Evolutionary conservation across 2,113 vertebrate species (phyloP).

Genomic region (Chionomys nivalis): DNA sequence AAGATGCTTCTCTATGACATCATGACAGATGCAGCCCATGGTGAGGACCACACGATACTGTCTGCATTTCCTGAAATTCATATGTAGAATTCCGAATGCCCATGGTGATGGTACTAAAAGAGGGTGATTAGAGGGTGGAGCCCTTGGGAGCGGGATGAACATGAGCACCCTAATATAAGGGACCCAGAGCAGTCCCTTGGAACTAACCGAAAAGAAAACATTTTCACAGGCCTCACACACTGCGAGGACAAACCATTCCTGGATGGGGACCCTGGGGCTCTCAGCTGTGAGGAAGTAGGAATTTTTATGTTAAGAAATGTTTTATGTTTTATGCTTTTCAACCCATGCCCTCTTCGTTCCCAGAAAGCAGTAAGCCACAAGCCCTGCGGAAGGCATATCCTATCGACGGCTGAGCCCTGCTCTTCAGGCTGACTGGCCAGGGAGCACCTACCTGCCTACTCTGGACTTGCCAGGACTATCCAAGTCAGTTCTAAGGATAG

Average conservation of each 20-base stretch:
- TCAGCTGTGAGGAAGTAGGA: neutral
- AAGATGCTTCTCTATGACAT: neutral
- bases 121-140: neutral
- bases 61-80: too few species aligned
- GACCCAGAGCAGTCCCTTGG: neutral
- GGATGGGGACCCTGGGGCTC: neutral
- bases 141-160: neutral
- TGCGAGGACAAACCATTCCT: neutral
- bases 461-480: rapidly evolving
- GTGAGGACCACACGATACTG: rapidly evolving
- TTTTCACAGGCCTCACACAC: neutral
- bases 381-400: neutral
- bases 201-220: neutral
- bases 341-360: neutral
- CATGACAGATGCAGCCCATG: rapidly evolving
- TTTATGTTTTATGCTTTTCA: too few species aligned
- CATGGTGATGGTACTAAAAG: too few species aligned
- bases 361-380: neutral
- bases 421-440: neutral
- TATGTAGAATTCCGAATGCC: too few species aligned
- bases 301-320: too few species aligned
- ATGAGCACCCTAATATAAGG: neutral
- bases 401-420: neutral
- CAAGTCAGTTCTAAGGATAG: rapidly evolving
- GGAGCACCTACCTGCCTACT: neutral